A percentile compares a stretch with the other conserved stretches of the same genome.
These are phyloP conservation scores for Micropterix aruncella DNA, from an alignment of 2,888 invertebrate species.

Conservation along the genomic window DNA sequence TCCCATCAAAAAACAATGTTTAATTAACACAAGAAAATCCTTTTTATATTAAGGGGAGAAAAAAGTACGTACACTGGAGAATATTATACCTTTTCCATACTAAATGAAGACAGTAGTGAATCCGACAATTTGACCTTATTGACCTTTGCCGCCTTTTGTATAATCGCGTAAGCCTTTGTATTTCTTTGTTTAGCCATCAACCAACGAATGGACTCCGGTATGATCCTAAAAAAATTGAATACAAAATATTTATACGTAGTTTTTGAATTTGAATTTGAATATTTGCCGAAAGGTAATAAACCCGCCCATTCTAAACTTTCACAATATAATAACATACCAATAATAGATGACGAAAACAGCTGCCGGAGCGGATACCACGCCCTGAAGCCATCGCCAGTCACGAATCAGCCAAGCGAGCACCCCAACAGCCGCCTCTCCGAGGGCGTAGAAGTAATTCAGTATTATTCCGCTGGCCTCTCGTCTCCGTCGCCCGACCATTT, in stretches of 20 bases:
- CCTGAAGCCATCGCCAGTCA: constrained; percentile 44
- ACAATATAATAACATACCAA: constrained; percentile 38
- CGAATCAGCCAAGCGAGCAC: constrained; percentile 40
- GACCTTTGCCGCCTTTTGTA: constrained; percentile 38
- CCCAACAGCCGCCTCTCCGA: constrained; percentile 48
- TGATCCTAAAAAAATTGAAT: constrained; percentile 21
- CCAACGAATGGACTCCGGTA: constrained; percentile 56
- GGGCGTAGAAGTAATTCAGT: constrained; percentile 47
- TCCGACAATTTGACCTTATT: constrained; percentile 35
- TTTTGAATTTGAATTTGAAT: too few relatives aligned
- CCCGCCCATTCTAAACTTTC: too few relatives aligned
- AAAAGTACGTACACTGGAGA: too few relatives aligned
- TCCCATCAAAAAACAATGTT: too few relatives aligned
- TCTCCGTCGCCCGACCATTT: constrained; percentile 47
- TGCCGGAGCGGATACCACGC: constrained; percentile 43
- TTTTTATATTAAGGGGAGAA: too few relatives aligned
- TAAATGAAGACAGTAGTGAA: constrained; percentile 25
- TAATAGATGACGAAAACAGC: constrained; percentile 41
- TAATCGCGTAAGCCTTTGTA: constrained; percentile 36
- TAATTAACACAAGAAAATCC: too few relatives aligned
- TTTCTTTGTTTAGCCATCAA: constrained; percentile 39
- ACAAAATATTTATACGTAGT: too few relatives aligned
- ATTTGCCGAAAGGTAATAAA: too few relatives aligned
- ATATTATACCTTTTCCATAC: constrained; percentile 13
- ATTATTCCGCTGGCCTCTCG: constrained; percentile 47